Percentiles rank a stretch among this genome's conserved stretches.
Evolutionary conservation across 2,113 vertebrate genomes (phyloP).

Genomic region (Phoxinus phoxinus): DNA sequence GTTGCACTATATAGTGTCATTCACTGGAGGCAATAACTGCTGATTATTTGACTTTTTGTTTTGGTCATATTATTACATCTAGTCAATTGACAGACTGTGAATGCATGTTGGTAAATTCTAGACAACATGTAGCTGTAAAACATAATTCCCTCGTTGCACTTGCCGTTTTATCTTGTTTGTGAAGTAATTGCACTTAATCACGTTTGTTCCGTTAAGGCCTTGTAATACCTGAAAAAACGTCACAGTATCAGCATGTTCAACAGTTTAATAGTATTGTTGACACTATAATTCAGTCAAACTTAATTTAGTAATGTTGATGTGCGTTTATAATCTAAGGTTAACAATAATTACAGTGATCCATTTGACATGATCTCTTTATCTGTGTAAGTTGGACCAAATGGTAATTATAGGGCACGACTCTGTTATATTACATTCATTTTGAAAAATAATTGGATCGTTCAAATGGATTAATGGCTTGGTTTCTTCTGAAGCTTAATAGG

Average conservation of each 20-base stretch:
- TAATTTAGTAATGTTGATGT: neutral
- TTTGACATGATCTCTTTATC: neutral
- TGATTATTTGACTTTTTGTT: constrained; percentile 38
- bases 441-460: neutral
- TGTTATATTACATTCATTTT: neutral
- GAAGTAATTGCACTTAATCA: constrained; percentile 26
- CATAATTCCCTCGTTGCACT: neutral
- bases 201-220: neutral
- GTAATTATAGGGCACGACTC: neutral
- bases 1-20: constrained; percentile 28
- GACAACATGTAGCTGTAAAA: constrained; percentile 11
- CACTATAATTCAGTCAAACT: neutral
- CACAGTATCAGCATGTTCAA: constrained; percentile 2
- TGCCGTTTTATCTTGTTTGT: constrained; percentile 33
- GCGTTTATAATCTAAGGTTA: neutral
- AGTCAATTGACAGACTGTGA: constrained; percentile 6
- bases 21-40: constrained; percentile 52
- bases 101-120: neutral
- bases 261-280: neutral
- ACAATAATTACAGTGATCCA: neutral
- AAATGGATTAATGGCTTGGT: neutral
- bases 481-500: neutral
- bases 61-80: neutral
- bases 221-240: neutral
- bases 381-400: neutral